A percentile compares a stretch with the other conserved stretches of the same genome.
Evolutionary conservation across 2,888 invertebrate genomes (phyloP).

Genomic region (Watsonalla binaria): DNA sequence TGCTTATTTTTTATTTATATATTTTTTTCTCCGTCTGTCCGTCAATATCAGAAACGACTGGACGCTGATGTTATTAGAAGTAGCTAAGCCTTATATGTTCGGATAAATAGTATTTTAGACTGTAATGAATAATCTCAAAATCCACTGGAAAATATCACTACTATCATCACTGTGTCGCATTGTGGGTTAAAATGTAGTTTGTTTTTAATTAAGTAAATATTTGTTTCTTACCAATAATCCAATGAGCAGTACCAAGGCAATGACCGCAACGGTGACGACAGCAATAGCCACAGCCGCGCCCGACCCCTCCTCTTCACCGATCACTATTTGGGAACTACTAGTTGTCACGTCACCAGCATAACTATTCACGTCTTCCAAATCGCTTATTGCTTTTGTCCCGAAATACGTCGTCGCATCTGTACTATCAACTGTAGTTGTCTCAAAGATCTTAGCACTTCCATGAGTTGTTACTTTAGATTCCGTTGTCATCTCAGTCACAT

Average conservation of each 20-base stretch:
- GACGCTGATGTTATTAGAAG: too few relatives aligned
- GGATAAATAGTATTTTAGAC: too few relatives aligned
- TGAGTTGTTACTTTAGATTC: constrained; percentile 28
- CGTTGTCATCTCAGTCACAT: constrained; percentile 23
- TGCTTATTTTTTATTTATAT: too few relatives aligned
- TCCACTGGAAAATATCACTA: too few relatives aligned
- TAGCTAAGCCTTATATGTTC: too few relatives aligned
- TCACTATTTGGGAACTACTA: constrained; percentile 47
- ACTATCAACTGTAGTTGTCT: constrained; percentile 33
- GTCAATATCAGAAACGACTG: too few relatives aligned
- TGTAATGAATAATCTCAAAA: background rate
- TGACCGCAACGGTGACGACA: constrained; percentile 88
- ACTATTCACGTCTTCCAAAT: constrained; percentile 46
- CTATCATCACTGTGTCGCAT: too few relatives aligned
- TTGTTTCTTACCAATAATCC: constrained; percentile 83
- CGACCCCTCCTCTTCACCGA: constrained; percentile 68
- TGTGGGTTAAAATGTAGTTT: too few relatives aligned
- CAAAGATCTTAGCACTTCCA: constrained; percentile 30
- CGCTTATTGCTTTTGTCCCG: constrained; percentile 43
- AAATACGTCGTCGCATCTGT: constrained; percentile 30
- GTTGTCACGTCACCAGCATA: constrained; percentile 54
- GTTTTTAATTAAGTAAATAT: background rate
- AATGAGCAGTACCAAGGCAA: constrained; percentile 87
- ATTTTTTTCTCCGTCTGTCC: too few relatives aligned
- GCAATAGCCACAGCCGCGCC: constrained; percentile 89